phyloP scores from a whole-genome alignment of 64 coral and sea anemone genomes.

The Platygyra sinensis region DNA sequence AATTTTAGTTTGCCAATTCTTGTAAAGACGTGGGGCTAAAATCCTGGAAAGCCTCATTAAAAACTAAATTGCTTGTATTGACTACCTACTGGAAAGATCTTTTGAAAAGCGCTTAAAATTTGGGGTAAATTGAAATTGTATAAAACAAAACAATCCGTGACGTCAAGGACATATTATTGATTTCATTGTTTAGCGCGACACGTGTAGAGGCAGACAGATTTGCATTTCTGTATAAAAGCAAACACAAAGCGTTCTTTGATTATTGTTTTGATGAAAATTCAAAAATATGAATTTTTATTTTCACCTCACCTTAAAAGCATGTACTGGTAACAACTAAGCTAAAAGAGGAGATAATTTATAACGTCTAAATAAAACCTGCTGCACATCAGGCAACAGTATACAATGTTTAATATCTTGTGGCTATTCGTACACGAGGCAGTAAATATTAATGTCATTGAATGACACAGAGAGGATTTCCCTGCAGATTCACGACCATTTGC shows the following conservation, averaged over 20 bases:
- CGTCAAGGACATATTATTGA: not conserved
- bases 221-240: conserved; percentile 21
- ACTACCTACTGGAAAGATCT: too few species aligned
- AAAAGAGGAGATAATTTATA: not conserved
- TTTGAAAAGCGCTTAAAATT: not conserved
- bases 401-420: not conserved
- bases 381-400: not conserved
- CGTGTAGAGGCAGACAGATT: not conserved
- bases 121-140: not conserved
- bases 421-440: not conserved
- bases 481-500: not conserved
- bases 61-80: too few species aligned
- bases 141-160: not conserved
- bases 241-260: not conserved
- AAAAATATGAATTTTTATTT: conserved; percentile 22
- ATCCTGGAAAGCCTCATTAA: too few species aligned
- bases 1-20: too few species aligned
- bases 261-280: not conserved
- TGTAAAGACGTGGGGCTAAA: too few species aligned
- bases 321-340: not conserved
- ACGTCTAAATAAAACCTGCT: too few species aligned
- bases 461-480: not conserved
- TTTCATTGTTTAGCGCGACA: not conserved
- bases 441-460: not conserved
- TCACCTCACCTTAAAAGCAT: not conserved